These are phyloP conservation scores for Mimumesa dahlbomi DNA, from an alignment of 2,888 invertebrate species.

Conservation along the genomic window DNA sequence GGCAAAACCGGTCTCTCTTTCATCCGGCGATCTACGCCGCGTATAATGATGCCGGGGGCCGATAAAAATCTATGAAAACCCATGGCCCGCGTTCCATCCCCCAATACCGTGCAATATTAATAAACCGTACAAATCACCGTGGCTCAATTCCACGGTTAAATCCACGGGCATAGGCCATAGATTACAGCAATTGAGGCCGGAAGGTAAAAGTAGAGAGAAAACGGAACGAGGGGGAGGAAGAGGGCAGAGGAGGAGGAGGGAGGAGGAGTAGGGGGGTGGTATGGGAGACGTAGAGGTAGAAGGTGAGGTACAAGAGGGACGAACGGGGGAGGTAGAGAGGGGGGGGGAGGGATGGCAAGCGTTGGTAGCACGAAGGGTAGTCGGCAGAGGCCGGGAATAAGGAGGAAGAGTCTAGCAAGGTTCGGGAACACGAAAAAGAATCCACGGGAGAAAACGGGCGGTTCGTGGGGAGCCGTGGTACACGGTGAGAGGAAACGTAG, in stretches of 20 bases:
- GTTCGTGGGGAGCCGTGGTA: constrained; percentile 54
- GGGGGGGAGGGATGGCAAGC: not conserved
- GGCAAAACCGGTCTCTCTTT: too few relatives aligned
- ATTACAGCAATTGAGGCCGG: constrained; percentile 63
- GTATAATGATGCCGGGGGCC: constrained; percentile 32
- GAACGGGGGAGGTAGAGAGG: not conserved
- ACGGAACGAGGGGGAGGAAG: constrained; percentile 20
- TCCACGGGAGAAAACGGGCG: constrained; percentile 60
- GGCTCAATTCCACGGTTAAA: constrained; percentile 63
- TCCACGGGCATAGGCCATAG: constrained; percentile 56
- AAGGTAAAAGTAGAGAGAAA: constrained; percentile 28
- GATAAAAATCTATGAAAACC: constrained; percentile 53
- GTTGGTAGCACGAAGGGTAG: constrained; percentile 17
- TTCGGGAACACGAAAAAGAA: constrained; percentile 65
- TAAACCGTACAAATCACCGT: constrained; percentile 59
- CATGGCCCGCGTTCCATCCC: constrained; percentile 38
- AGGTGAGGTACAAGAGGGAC: not conserved
- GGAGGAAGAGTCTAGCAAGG: constrained; percentile 56
- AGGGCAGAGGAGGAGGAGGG: not conserved
- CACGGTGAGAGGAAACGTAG: constrained; percentile 66
- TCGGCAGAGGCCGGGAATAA: constrained; percentile 34
- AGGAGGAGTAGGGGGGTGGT: not conserved
- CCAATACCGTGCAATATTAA: constrained; percentile 56
- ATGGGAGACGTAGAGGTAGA: constrained; percentile 23
- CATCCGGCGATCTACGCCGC: constrained; percentile 6